phyloP scores from a whole-genome alignment of 2,888 invertebrate species.

The Drosophila monieri region DNA sequence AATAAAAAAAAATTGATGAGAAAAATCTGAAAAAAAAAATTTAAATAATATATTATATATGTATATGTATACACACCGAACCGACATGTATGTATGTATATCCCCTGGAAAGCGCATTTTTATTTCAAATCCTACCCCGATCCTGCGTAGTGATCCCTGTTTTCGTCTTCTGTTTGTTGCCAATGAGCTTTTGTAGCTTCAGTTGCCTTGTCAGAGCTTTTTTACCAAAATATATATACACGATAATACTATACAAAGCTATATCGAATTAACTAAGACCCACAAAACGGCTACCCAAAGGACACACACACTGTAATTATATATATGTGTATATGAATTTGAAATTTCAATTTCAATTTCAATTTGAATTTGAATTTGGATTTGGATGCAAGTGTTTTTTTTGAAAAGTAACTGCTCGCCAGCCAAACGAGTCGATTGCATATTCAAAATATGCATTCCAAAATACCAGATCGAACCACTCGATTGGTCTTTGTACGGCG shows the following conservation, averaged over 20 bases:
- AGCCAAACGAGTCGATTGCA: slow-evolving; percentile 13
- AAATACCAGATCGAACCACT: slow-evolving; percentile 22
- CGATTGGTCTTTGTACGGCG: slow-evolving; percentile 24
- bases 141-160: slow-evolving; percentile 10
- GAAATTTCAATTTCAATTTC: not conserved
- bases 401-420: slow-evolving; percentile 1
- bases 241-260: slow-evolving; percentile 25
- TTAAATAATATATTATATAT: slow-evolving; percentile 39
- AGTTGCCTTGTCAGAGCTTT: slow-evolving; percentile 75
- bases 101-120: slow-evolving; percentile 26
- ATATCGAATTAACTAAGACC: slow-evolving; percentile 23
- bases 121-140: slow-evolving; percentile 15
- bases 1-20: slow-evolving; percentile 41
- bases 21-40: slow-evolving; percentile 31
- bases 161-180: slow-evolving; percentile 12
- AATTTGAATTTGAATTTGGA: slow-evolving; percentile 2
- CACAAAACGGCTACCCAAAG: slow-evolving; percentile 11
- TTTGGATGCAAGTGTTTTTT: slow-evolving; percentile 20
- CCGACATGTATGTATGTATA: slow-evolving; percentile 37
- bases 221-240: slow-evolving; percentile 56
- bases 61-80: slow-evolving; percentile 40
- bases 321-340: not conserved
- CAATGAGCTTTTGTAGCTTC: slow-evolving; percentile 72
- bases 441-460: slow-evolving; percentile 30
- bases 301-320: slow-evolving; percentile 16